Conservation (phyloP, 2,888 invertebrate species). For the Caenorhabditis doughertyi region DNA sequence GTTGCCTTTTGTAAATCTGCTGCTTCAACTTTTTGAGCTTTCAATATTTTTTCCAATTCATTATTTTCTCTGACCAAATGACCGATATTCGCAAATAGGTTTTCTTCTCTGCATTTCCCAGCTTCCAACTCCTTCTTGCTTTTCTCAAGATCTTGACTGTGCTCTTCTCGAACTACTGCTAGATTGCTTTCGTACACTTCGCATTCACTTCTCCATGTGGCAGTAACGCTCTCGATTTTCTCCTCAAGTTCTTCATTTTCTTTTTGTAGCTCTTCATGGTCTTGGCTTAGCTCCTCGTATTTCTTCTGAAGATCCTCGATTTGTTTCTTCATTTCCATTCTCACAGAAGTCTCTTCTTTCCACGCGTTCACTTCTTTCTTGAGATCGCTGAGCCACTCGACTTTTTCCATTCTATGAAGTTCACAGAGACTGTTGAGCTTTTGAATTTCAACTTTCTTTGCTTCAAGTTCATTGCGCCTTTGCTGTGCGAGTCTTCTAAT, state of each 20-base stretch:
- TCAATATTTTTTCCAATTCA: not conserved
- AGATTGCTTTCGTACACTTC: constrained; percentile 16
- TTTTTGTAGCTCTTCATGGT: constrained; percentile 14
- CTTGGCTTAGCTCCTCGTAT: not conserved
- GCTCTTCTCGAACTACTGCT: not conserved
- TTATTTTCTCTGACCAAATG: not conserved
- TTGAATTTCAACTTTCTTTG: not conserved
- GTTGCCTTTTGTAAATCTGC: not conserved
- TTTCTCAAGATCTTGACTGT: not conserved
- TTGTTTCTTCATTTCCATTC: not conserved
- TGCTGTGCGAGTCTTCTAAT: constrained; percentile 5
- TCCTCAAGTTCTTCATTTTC: constrained; percentile 29
- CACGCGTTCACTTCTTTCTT: constrained; percentile 14
- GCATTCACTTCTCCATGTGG: constrained; percentile 22
- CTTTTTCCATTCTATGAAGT: constrained; percentile 7
- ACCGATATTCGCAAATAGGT: not conserved
- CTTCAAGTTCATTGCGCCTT: constrained; percentile 23
- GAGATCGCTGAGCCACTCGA: constrained; percentile 8
- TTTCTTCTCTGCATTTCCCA: not conserved
- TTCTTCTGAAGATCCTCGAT: constrained; percentile 18
- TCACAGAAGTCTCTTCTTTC: not conserved
- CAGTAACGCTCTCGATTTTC: constrained; percentile 16
- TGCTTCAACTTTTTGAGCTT: not conserved
- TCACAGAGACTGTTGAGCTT: constrained; percentile 1
- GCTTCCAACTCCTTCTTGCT: not conserved